These are phyloP conservation scores for Sinonovacula constricta DNA, from an alignment of 1,140 invertebrate genomes.

Conservation along the genomic window DNA sequence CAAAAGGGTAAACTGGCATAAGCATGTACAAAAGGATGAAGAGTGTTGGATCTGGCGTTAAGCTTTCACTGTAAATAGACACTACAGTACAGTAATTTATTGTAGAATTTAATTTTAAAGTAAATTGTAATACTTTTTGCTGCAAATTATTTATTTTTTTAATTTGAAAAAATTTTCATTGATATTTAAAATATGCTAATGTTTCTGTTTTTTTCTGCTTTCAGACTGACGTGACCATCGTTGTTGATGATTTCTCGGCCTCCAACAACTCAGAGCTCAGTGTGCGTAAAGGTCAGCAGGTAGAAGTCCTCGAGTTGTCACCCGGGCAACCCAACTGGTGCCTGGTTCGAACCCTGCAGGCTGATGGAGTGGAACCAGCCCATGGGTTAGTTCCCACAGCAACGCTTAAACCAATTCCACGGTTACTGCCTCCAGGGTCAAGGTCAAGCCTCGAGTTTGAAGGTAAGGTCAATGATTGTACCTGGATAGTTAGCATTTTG, in stretches of 20 bases:
- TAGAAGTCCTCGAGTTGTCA: constrained; percentile 90
- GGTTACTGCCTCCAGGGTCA: constrained; percentile 64
- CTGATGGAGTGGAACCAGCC: constrained; percentile 72
- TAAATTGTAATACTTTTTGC: too few relatives aligned
- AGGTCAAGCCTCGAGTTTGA: constrained; percentile 77
- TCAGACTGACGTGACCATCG: constrained; percentile 73
- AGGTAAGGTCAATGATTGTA: constrained; percentile 53
- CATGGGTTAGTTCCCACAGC: constrained; percentile 90
- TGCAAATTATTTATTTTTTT: too few relatives aligned
- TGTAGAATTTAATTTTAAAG: too few relatives aligned
- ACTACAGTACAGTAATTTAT: too few relatives aligned
- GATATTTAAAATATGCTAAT: too few relatives aligned
- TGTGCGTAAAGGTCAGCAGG: constrained; percentile 85
- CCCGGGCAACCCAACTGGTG: constrained; percentile 75
- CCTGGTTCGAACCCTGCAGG: constrained; percentile 74
- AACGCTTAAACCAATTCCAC: constrained; percentile 87
- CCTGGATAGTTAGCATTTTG: too few relatives aligned
- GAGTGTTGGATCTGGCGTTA: too few relatives aligned
- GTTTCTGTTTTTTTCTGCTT: too few relatives aligned
- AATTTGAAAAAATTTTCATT: too few relatives aligned
- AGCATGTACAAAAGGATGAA: too few relatives aligned
- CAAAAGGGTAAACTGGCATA: too few relatives aligned
- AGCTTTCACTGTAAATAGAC: too few relatives aligned
- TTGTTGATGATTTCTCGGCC: constrained; percentile 74
- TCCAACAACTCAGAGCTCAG: constrained; percentile 68